Conservation (phyloP, 2,888 invertebrate species). For the Drosophila tripunctata region DNA sequence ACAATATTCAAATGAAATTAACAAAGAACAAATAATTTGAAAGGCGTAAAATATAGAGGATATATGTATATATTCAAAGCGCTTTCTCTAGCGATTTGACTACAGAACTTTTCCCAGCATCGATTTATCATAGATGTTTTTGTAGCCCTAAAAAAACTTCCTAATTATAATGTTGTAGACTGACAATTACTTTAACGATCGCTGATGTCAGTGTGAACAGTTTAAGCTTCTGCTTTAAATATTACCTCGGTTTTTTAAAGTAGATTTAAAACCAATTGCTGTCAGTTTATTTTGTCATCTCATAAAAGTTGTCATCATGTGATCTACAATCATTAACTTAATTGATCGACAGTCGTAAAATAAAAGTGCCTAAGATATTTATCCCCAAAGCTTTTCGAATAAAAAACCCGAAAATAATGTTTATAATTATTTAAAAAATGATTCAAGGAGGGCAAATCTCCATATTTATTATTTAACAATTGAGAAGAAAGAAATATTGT, state of each 20-base stretch:
- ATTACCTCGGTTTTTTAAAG: neutral
- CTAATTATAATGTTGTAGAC: neutral
- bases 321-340: neutral
- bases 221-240: neutral
- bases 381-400: neutral
- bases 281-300: neutral
- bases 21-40: no score
- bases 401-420: neutral
- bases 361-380: neutral
- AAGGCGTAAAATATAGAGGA: no score
- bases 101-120: no score
- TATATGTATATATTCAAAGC: no score
- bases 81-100: no score
- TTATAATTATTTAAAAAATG: neutral
- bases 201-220: constrained; percentile 3
- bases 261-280: constrained; percentile 1
- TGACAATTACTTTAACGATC: constrained; percentile 13
- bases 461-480: neutral
- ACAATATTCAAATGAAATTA: neutral
- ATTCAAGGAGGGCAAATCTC: neutral
- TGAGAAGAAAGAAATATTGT: neutral
- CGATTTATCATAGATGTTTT: no score
- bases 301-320: neutral
- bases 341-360: neutral
- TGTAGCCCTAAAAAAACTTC: neutral